Conservation (phyloP, 1,140 invertebrate genomes). For the Asobara japonica region DNA sequence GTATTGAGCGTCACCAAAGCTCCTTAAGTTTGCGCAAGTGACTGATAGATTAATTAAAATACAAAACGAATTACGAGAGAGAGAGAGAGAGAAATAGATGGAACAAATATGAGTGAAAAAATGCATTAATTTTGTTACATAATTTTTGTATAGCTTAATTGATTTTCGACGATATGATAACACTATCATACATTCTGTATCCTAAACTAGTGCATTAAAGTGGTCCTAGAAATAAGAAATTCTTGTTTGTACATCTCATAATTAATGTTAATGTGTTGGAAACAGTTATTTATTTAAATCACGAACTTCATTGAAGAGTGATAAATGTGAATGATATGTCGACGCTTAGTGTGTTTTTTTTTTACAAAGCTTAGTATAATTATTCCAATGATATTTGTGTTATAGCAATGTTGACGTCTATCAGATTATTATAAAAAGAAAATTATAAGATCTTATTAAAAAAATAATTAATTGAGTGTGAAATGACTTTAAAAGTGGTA, state of each 20-base stretch:
- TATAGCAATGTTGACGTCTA: conserved; percentile 24
- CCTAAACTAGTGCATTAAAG: conserved; percentile 43
- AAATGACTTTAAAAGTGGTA: neutral
- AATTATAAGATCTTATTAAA: too few species aligned
- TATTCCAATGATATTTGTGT: conserved; percentile 16
- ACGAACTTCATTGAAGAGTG: neutral
- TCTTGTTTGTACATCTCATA: conserved; percentile 24
- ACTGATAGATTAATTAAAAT: conserved; percentile 61
- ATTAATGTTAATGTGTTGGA: conserved; percentile 23
- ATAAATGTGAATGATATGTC: neutral
- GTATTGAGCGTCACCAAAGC: conserved; percentile 41
- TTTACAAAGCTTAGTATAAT: neutral
- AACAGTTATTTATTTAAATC: conserved; percentile 7
- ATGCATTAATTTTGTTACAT: conserved; percentile 60
- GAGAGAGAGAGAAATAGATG: neutral
- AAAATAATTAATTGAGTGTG: neutral
- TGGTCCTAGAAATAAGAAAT: conserved; percentile 41
- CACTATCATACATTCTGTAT: conserved; percentile 25
- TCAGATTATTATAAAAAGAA: neutral
- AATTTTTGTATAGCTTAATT: conserved; percentile 61
- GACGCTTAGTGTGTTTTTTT: conserved; percentile 4
- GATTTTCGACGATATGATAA: conserved; percentile 41
- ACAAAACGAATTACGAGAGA: neutral
- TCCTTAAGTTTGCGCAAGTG: conserved; percentile 52
- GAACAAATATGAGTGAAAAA: neutral